Evolutionary conservation across 2,888 invertebrate genomes (phyloP).

Genomic region (Cataglyphis altisquamis): DNA sequence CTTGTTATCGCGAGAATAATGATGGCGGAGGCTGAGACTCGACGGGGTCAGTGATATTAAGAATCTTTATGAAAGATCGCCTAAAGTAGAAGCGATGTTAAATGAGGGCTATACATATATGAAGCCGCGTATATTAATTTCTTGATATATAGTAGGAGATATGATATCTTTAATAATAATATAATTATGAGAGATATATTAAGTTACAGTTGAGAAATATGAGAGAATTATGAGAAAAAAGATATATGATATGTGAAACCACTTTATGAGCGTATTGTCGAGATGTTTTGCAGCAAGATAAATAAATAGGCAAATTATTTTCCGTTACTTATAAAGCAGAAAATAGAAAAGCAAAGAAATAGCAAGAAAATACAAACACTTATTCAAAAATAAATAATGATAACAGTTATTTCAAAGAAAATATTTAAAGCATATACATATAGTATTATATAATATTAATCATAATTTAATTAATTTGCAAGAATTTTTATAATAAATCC

Average conservation of each 20-base stretch:
- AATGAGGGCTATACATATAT: not conserved
- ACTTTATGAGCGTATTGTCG: not conserved
- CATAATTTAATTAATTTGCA: not conserved
- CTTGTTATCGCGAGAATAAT: constrained; percentile 34
- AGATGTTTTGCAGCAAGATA: constrained; percentile 3
- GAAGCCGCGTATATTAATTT: constrained; percentile 4
- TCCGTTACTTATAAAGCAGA: not conserved
- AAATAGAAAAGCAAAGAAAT: not conserved
- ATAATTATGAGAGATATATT: not conserved
- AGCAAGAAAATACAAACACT: not conserved
- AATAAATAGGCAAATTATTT: constrained; percentile 27
- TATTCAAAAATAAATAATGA: constrained; percentile 19
- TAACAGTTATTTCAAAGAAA: not conserved
- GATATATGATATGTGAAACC: not conserved
- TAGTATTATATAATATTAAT: not conserved
- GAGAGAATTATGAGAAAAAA: not conserved
- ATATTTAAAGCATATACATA: not conserved
- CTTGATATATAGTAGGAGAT: not conserved
- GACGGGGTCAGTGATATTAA: not conserved
- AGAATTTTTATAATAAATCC: not conserved
- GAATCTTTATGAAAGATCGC: constrained; percentile 37
- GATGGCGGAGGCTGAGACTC: not conserved
- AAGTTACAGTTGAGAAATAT: not conserved
- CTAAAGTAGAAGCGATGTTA: not conserved
- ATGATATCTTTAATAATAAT: not conserved